Percentiles rank a stretch among this genome's conserved stretches.
Evolutionary conservation across 2,113 vertebrate genomes (phyloP).

Genomic region (Petrocephalus microphthalmus): DNA sequence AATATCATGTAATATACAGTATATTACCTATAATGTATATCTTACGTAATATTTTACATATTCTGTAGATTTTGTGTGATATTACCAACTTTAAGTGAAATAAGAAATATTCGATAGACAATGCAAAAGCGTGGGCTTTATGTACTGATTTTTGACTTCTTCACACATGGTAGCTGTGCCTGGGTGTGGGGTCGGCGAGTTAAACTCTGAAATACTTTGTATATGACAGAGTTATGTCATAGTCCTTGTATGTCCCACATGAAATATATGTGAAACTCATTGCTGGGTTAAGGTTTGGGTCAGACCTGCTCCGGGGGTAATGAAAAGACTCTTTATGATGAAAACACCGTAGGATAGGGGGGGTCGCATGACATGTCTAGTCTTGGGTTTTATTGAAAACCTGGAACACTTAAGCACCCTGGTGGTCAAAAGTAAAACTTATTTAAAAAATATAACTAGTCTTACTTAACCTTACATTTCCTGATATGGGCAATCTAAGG

Average conservation of each 20-base stretch:
- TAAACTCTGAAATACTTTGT: neutral
- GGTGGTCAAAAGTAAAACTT: too few relatives aligned
- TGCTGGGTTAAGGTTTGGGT: neutral
- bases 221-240: neutral
- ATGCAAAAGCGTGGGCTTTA: neutral
- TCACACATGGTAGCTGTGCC: neutral
- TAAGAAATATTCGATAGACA: neutral
- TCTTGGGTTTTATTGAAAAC: too few relatives aligned
- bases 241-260: neutral
- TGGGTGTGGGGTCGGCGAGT: neutral
- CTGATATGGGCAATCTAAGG: too few relatives aligned
- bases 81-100: neutral
- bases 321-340: neutral
- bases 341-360: neutral
- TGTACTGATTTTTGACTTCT: neutral
- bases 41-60: too few relatives aligned
- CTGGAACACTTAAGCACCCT: too few relatives aligned
- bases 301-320: neutral
- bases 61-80: neutral
- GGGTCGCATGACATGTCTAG: too few relatives aligned
- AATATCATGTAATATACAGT: too few relatives aligned
- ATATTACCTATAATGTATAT: too few relatives aligned
- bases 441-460: too few relatives aligned
- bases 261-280: neutral
- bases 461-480: too few relatives aligned